Conservation (phyloP, 2,113 vertebrate species). For the Cynopterus brachyotis region DNA sequence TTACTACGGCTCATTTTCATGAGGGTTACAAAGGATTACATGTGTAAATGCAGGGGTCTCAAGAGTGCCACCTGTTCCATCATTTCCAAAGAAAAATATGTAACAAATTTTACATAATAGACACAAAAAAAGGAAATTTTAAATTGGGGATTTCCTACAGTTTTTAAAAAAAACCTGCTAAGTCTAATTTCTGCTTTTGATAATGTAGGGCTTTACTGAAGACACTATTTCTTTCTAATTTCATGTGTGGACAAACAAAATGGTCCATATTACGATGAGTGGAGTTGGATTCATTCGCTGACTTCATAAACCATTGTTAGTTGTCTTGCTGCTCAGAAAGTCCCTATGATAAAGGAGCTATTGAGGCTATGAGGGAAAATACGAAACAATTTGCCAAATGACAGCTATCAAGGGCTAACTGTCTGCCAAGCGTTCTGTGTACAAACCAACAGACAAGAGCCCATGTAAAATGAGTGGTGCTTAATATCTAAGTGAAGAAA, state of each 20-base stretch:
- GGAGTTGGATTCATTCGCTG: not conserved
- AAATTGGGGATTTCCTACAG: not conserved
- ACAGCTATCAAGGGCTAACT: constrained; percentile 42
- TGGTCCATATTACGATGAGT: not conserved
- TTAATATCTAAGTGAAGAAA: constrained; percentile 33
- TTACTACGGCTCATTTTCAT: not conserved
- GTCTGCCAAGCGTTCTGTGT: constrained; percentile 52
- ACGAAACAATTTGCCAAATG: constrained; percentile 38
- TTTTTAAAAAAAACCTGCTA: not conserved
- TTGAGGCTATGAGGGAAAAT: constrained; percentile 32
- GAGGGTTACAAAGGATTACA: not conserved
- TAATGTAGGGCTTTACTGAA: not conserved
- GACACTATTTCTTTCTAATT: not conserved
- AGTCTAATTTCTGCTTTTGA: not conserved
- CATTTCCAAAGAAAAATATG: not conserved
- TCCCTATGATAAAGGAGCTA: constrained; percentile 41
- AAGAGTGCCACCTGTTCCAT: not conserved
- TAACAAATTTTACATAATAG: not conserved
- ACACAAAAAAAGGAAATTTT: not conserved
- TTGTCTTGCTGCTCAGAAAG: constrained; percentile 67
- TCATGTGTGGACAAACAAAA: not conserved
- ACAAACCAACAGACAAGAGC: constrained; percentile 7
- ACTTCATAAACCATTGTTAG: constrained; percentile 23
- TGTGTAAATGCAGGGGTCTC: not conserved
- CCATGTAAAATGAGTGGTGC: not conserved